A percentile compares a stretch with the other conserved stretches of the same genome.
phyloP scores from a whole-genome alignment of 2,113 vertebrate species.

The Camelus dromedarius region DNA sequence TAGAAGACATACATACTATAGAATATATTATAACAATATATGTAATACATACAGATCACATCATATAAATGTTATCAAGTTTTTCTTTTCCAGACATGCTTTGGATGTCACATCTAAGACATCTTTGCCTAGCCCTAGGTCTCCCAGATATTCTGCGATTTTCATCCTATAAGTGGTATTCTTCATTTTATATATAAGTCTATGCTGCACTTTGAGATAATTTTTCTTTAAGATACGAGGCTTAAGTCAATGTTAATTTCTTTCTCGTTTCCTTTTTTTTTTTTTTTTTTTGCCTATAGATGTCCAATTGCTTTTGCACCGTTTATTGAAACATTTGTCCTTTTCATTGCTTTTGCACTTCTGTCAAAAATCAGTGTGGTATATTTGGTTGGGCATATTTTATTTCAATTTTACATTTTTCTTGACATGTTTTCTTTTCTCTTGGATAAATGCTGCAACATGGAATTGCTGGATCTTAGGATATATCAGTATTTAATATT shows the following conservation, averaged over 20 bases:
- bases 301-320: not conserved
- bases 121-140: not conserved
- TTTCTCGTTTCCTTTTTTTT: no score
- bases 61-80: not conserved
- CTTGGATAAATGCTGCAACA: not conserved
- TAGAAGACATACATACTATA: not conserved
- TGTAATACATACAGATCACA: not conserved
- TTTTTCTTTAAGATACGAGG: not conserved
- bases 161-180: not conserved
- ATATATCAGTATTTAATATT: not conserved
- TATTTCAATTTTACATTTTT: no score
- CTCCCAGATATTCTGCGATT: not conserved
- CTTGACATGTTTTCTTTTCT: not conserved
- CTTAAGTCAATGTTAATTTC: not conserved
- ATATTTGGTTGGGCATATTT: not conserved
- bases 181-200: not conserved
- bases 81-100: not conserved
- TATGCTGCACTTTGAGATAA: not conserved
- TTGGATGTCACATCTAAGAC: not conserved
- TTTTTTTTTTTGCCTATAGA: not conserved
- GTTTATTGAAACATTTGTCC: not conserved
- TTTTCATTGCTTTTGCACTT: not conserved
- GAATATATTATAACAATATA: not conserved
- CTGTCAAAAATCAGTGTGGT: not conserved
- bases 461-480: not conserved